phyloP scores from a whole-genome alignment of 2,113 vertebrate species.

The Podiceps cristatus region DNA sequence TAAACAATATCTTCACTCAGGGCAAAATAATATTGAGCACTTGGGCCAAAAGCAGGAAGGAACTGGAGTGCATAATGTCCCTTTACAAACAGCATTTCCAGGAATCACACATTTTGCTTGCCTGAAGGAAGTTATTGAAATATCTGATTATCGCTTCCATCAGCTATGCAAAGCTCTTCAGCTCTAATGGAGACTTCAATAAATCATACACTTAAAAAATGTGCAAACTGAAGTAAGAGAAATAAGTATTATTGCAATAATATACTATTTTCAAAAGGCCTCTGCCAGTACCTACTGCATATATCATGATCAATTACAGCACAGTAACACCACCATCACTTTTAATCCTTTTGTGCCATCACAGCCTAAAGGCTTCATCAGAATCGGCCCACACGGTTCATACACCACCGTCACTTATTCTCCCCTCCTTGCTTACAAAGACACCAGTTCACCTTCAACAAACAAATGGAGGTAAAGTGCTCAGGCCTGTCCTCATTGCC shows the following conservation, averaged over 20 bases:
- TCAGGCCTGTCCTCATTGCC: not conserved
- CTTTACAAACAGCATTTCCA: not conserved
- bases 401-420: not conserved
- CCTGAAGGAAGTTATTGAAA: not conserved
- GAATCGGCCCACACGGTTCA: not conserved
- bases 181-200: not conserved
- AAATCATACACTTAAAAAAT: not conserved
- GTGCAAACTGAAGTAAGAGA: not conserved
- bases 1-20: not conserved
- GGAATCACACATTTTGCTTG: not conserved
- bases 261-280: not conserved
- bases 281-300: not conserved
- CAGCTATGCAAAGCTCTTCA: not conserved
- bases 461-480: not conserved
- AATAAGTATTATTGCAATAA: not conserved
- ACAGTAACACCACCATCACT: not conserved
- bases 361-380: not conserved
- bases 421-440: not conserved
- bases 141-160: not conserved
- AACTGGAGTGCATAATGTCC: not conserved
- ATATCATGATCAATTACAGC: not conserved
- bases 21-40: not conserved
- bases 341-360: not conserved
- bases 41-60: not conserved
- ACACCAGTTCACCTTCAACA: not conserved